Evolutionary conservation across 2,797 vertebrate genomes (phyloP).

Genomic region (Oreortyx pictus): DNA sequence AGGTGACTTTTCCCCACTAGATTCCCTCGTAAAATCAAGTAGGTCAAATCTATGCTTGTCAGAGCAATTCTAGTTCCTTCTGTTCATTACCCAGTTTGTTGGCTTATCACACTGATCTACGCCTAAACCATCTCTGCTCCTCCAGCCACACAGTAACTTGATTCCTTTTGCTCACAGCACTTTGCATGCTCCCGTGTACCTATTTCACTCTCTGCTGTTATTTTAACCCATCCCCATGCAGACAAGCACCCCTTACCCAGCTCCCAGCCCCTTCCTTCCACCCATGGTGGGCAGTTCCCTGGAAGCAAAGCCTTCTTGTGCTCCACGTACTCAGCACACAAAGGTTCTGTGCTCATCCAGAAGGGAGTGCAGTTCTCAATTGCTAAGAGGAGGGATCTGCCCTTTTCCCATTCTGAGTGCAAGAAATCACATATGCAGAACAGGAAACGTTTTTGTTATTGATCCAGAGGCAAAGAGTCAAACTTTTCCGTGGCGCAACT

Average conservation of each 20-base stretch:
- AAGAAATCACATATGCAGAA: not conserved
- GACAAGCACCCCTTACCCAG: not conserved
- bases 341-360: not conserved
- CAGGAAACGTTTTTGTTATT: not conserved
- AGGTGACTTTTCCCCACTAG: not conserved
- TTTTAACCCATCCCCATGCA: not conserved
- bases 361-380: not conserved
- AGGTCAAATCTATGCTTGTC: not conserved
- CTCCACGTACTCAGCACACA: not conserved
- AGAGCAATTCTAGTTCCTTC: not conserved
- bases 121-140: not conserved
- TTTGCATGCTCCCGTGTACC: not conserved
- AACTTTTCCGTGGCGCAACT: fast-evolving
- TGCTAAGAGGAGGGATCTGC: not conserved
- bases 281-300: not conserved
- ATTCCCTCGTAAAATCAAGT: not conserved
- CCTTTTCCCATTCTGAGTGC: not conserved
- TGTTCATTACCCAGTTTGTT: not conserved
- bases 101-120: not conserved
- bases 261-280: not conserved
- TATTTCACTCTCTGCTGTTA: not conserved
- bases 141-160: not conserved
- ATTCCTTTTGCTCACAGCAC: not conserved
- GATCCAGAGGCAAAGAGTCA: not conserved
- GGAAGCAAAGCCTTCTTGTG: not conserved